phyloP scores from a whole-genome alignment of 2,888 invertebrate species.

The Temnothorax unifasciatus region DNA sequence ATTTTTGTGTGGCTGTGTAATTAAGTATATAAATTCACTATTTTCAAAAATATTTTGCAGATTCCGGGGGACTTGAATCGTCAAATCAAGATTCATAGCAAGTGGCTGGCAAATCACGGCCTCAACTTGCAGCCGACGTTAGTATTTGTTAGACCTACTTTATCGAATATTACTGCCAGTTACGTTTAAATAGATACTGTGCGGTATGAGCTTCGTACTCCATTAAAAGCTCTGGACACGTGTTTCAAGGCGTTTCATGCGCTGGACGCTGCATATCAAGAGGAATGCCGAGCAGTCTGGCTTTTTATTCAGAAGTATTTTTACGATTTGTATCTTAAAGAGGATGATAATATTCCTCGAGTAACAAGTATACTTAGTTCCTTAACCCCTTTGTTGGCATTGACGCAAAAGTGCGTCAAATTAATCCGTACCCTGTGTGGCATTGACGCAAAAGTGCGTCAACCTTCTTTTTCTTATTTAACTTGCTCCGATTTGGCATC shows the following conservation, averaged over 20 bases:
- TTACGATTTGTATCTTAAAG: slow-evolving; percentile 20
- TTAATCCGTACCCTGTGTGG: too few species aligned
- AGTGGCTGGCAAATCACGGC: slow-evolving; percentile 5
- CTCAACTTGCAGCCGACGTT: not conserved
- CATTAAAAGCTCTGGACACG: slow-evolving; percentile 19
- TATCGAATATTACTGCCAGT: slow-evolving; percentile 27
- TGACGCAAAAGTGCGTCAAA: too few species aligned
- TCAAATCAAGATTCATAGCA: not conserved
- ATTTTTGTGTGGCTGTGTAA: not conserved
- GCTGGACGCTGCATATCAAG: not conserved
- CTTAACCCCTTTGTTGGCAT: too few species aligned
- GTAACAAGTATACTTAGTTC: not conserved
- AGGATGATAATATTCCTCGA: slow-evolving; percentile 8
- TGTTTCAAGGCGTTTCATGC: slow-evolving; percentile 25
- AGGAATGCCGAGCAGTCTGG: not conserved
- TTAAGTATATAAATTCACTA: not conserved
- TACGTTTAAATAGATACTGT: slow-evolving; percentile 13
- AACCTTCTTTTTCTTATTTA: too few species aligned
- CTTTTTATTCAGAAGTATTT: slow-evolving; percentile 29
- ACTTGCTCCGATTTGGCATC: too few species aligned
- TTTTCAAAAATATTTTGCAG: slow-evolving; percentile 14
- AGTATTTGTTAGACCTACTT: slow-evolving; percentile 10
- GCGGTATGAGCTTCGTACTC: not conserved
- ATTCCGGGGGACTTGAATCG: slow-evolving; percentile 1
- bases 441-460: too few species aligned